Percentiles rank a stretch among this genome's conserved stretches.
These are phyloP conservation scores for Mastomys natalensis DNA, from an alignment of 2,113 vertebrate genomes.

Conservation along the genomic window DNA sequence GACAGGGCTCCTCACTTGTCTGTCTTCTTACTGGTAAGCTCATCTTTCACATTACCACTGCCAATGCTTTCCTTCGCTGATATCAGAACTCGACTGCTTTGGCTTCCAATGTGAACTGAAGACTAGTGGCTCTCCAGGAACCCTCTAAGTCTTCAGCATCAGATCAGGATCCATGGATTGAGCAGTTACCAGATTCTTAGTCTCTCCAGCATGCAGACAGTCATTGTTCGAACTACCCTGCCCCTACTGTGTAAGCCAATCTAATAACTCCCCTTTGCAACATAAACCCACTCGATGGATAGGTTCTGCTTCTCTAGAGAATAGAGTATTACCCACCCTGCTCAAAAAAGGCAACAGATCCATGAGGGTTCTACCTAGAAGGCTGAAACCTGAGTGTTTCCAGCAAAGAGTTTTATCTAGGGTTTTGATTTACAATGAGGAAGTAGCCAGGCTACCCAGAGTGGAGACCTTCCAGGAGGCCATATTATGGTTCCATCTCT, in stretches of 20 bases:
- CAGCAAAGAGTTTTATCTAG: background rate
- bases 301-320: background rate
- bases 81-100: background rate
- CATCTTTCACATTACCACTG: background rate
- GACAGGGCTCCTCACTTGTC: background rate
- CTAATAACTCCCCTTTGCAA: background rate
- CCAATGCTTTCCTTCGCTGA: fast-evolving
- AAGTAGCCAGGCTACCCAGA: background rate
- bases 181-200: background rate
- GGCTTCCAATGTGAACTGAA: background rate
- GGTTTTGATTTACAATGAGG: background rate
- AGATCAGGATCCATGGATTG: background rate
- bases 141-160: too few species aligned
- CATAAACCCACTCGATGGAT: background rate
- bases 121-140: background rate
- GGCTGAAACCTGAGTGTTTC: background rate
- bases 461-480: background rate
- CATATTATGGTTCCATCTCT: too few species aligned
- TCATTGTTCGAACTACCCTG: background rate
- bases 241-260: background rate
- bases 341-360: background rate
- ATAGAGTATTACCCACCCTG: background rate
- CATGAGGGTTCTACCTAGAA: background rate
- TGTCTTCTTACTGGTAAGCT: background rate
- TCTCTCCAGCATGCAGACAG: background rate